Base-by-base conservation (phyloP, 2,888 invertebrate species). In the Caenorhabditis sp. region DNA sequence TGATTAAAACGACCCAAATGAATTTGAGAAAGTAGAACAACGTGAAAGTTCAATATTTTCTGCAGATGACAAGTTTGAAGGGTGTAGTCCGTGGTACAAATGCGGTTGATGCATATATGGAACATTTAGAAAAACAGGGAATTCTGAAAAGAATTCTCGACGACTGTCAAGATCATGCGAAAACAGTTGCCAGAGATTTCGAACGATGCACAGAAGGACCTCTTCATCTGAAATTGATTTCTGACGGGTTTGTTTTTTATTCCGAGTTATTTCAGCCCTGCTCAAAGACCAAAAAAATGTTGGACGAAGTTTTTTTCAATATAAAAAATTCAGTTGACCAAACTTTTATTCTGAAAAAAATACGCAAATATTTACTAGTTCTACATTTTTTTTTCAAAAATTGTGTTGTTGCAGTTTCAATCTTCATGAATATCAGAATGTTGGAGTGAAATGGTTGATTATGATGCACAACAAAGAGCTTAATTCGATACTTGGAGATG, bases 401-500 rank as follows among this genome's bases (percentile, higher is more conserved):
- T 21, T 14, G 10, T 19, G 2, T 17, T 2, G 17, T n/a, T 71
- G 26, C 60, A 75, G 78, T 17, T 78, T 67, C 49, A 73, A 65
- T 23, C 76, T 83, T n/a, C 82, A 83, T 60, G 76, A 77, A 1
- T 84, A 84, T 54, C 84, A 84, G 65, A 62, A 79, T 12, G 71
- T 78, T 37, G 84, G 84, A 8, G 77, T 84, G 31, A 79, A 83
- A 59, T 84, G 84, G 84, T 66, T 84, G 58, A 79, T 84, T 50
- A 79, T 83, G 81, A 84, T 84, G 84, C 69, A 83, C 65, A 58
- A 76, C 12, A 82, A 84, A 50, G 75, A 77, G 5, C 69, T 97
- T 53, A 96, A 96, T 86, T 95, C 95, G 0, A 96, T 97, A 84
- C 90, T 97, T 76, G 97, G 96, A 0, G 97, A 97, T 88, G 97